Percentiles rank a stretch among this genome's conserved stretches.
These are phyloP conservation scores for Clangula hyemalis DNA, from an alignment of 2,797 vertebrate genomes.

Conservation along the genomic window DNA sequence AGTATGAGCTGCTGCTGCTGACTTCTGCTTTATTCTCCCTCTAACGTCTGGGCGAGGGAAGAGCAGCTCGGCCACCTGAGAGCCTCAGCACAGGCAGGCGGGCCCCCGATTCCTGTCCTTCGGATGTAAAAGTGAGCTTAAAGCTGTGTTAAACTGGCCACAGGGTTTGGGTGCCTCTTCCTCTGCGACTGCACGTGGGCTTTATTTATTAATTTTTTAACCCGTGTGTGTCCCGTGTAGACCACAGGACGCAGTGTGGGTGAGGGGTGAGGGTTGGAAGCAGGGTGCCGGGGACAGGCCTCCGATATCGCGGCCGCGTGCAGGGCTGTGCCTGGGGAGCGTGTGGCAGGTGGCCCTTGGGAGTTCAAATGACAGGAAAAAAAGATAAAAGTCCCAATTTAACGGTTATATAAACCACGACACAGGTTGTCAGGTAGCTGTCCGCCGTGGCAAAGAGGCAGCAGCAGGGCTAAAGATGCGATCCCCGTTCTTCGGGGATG, in stretches of 20 bases:
- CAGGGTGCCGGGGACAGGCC: not conserved
- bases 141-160: rapidly evolving
- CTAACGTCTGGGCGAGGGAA: not conserved
- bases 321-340: not conserved
- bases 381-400: not conserved
- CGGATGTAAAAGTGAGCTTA: not conserved
- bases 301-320: not conserved
- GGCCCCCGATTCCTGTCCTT: not conserved
- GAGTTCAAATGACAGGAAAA: not conserved
- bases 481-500: rapidly evolving
- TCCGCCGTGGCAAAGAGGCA: not conserved
- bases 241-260: rapidly evolving
- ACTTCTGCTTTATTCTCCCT: not conserved
- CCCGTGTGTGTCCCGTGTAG: rapidly evolving
- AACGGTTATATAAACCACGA: not conserved
- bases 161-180: not conserved
- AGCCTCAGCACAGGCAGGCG: not conserved
- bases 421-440: not conserved
- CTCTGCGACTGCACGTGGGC: rapidly evolving
- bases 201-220: not conserved
- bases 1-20: not conserved
- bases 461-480: not conserved
- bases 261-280: not conserved
- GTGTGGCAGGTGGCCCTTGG: not conserved
- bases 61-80: not conserved